phyloP scores from a whole-genome alignment of 2,113 vertebrate species.

The Sialia sialis region DNA sequence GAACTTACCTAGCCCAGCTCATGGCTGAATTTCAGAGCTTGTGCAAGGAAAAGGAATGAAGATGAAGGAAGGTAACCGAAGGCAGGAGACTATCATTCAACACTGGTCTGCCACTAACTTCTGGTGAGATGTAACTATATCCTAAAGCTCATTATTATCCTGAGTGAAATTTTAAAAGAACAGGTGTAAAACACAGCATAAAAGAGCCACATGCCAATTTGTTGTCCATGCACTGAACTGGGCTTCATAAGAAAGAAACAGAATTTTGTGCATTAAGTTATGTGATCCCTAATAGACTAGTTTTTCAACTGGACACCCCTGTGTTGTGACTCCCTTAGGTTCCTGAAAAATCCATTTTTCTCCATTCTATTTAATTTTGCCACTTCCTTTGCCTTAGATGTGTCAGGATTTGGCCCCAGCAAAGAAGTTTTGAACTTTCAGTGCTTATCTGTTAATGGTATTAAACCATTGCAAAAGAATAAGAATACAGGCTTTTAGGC shows the following conservation, averaged over 20 bases:
- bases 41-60: not conserved
- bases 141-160: not conserved
- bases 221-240: not conserved
- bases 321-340: not conserved
- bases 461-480: not conserved
- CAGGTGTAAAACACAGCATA: not conserved
- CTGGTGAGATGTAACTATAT: not conserved
- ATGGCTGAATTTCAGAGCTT: not conserved
- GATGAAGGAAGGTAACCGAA: not conserved
- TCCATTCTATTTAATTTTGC: not conserved
- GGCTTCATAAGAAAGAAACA: not conserved
- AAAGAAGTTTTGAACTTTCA: not conserved
- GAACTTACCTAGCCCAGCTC: not conserved
- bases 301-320: not conserved
- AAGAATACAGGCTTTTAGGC: not conserved
- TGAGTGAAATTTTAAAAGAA: not conserved
- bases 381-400: not conserved
- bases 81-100: not conserved
- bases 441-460: not conserved
- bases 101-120: not conserved
- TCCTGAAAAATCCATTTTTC: not conserved
- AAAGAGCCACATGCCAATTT: not conserved
- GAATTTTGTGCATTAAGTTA: not conserved
- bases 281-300: accelerated
- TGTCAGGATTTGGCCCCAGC: not conserved